A percentile compares a stretch with the other conserved stretches of the same genome.
Conservation (phyloP, 2,797 vertebrate species). For the Intellagama lesueurii region DNA sequence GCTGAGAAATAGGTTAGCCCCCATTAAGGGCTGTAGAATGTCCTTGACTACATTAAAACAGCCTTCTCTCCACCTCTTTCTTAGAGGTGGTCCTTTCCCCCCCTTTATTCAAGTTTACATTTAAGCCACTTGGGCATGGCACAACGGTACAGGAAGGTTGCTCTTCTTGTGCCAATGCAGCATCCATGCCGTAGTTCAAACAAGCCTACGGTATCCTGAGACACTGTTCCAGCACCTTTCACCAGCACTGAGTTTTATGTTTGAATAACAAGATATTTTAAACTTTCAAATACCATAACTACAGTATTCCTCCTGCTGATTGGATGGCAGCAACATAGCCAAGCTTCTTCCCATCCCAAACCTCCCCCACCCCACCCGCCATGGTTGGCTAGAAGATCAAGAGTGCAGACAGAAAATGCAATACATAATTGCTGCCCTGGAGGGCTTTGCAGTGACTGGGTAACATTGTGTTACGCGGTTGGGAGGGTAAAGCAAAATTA, state of each 20-base stretch:
- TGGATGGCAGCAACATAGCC: constrained; percentile 49
- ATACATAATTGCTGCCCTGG: neutral
- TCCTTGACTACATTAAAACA: neutral
- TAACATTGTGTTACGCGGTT: constrained; percentile 29
- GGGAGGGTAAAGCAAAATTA: constrained; percentile 35
- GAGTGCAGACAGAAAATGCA: constrained; percentile 42
- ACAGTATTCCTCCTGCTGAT: constrained; percentile 53
- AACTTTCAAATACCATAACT: constrained; percentile 50
- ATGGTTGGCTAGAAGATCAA: constrained; percentile 58
- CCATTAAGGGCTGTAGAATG: neutral
- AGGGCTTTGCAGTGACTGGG: constrained; percentile 28
- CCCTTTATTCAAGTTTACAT: constrained; percentile 29
- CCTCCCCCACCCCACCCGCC: constrained; percentile 15
- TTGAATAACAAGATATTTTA: constrained; percentile 61
- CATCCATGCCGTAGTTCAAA: constrained; percentile 24
- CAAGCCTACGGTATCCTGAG: constrained; percentile 21
- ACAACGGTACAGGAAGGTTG: constrained; percentile 26
- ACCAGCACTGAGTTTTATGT: constrained; percentile 48
- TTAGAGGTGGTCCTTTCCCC: neutral
- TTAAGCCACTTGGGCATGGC: neutral
- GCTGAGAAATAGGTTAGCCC: neutral
- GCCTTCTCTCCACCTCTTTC: neutral
- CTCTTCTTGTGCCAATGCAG: constrained; percentile 9
- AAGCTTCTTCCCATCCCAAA: constrained; percentile 7
- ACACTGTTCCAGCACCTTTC: constrained; percentile 46